Evolutionary conservation across 2,797 vertebrate genomes (phyloP), one percentile per base, ranked within the genome.

Genomic region (Lepidocolaptes lacrymiger): DNA sequence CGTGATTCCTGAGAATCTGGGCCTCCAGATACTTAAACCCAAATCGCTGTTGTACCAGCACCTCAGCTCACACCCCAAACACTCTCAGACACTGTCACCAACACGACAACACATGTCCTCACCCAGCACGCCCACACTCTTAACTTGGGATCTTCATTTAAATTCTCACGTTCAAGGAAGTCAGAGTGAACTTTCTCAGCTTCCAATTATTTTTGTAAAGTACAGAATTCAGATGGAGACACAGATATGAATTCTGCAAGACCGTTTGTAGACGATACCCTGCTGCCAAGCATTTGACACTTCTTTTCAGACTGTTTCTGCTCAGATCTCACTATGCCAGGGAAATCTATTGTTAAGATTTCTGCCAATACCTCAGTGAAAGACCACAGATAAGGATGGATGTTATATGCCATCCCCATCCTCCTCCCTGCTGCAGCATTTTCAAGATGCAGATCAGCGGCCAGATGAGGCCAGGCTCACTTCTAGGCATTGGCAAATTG

Each of bases 131-230:
- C 91, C 95, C 74, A 92, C 88, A 54, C 64, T 61, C 34, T 66
- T 59, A 71, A 62, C 63, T 46, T 34, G 2, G 24, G 22, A 90
- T 79, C 74, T 81, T 69, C 46, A 71, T 82, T 87, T 91, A 39
- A 86, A 78, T 86, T 73, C 39, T 59, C 55, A 48, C 2, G 18
- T 81, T 92, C 79, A 86, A 30, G 0, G 0, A 92, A 91, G 64
- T 79, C 91, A 77, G 66, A 77, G n/a, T 22, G 30, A 94, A 95
- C 89, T 73, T 90, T 54, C 71, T 78, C 77, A 79, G 85, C 56
- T 91, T 91, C 63, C 67, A 36, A 91, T 79, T 90, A 86, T 76
- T 86, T 91, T 71, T 77, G 62, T 43, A 7, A 72, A 79, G 69
- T 28, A 93, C 13, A 75, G 58, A 92, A 90, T 20, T 69, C 82